Evolutionary conservation across 2,888 invertebrate species (phyloP).

Genomic region (Glaucopsyche alexis): DNA sequence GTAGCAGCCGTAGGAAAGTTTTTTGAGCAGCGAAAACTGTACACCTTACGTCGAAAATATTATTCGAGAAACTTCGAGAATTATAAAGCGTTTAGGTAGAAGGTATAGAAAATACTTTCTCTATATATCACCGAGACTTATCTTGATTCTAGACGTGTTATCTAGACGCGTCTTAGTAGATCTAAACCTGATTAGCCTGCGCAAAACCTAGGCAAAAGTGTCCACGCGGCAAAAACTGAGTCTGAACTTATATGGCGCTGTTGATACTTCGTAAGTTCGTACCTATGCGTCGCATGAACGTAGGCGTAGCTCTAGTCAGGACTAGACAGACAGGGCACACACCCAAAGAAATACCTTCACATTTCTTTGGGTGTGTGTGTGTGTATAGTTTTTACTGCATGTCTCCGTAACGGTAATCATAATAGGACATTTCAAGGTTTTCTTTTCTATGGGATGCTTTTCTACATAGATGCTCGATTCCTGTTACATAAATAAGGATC

Average conservation of each 20-base stretch:
- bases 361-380: background rate
- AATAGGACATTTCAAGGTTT: background rate
- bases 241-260: background rate
- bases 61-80: background rate
- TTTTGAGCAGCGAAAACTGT: no score
- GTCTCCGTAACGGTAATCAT: background rate
- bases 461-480: no score
- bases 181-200: slow-evolving; percentile 13
- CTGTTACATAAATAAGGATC: no score
- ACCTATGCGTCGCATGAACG: background rate
- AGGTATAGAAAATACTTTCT: slow-evolving; percentile 11
- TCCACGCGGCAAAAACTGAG: background rate
- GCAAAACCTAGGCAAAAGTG: slow-evolving; percentile 12
- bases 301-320: background rate
- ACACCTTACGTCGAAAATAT: no score
- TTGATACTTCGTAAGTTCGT: background rate
- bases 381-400: background rate
- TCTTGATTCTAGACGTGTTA: slow-evolving; percentile 15
- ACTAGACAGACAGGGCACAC: no score
- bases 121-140: background rate
- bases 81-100: background rate
- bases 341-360: no score
- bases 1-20: no score
- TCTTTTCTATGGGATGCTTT: background rate
- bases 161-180: background rate